Conservation (phyloP, 2,113 vertebrate species). For the Xyrauchen texanus region DNA sequence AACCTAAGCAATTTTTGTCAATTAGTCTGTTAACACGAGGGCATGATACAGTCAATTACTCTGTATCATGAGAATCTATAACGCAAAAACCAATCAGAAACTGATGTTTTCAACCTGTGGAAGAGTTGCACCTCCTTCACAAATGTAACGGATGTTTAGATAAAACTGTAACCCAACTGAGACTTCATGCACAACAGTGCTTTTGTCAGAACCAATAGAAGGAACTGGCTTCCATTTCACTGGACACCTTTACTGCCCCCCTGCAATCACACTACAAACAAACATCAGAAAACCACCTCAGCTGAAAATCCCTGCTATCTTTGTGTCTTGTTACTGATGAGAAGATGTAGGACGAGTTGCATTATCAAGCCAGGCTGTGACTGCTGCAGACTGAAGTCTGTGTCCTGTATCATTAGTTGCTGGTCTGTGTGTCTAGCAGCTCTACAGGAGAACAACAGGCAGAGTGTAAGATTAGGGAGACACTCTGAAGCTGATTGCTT, state of each 20-base stretch:
- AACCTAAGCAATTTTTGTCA: no score
- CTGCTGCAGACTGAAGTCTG: conserved; percentile 67
- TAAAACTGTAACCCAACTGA: neutral
- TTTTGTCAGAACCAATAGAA: conserved; percentile 23
- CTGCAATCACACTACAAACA: conserved; percentile 17
- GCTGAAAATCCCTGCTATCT: conserved; percentile 62
- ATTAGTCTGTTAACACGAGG: no score
- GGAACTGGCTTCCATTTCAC: conserved; percentile 39
- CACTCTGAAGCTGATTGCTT: conserved; percentile 73
- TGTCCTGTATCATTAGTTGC: conserved; percentile 77
- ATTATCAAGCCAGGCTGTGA: conserved; percentile 48
- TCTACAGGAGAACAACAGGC: conserved; percentile 68
- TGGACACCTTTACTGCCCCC: conserved; percentile 25
- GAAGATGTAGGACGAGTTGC: conserved; percentile 62
- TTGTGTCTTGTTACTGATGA: conserved; percentile 69
- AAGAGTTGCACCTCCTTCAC: neutral
- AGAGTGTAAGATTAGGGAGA: conserved; percentile 67
- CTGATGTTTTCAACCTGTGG: neutral
- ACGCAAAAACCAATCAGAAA: neutral
- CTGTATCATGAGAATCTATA: neutral
- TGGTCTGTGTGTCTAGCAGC: conserved; percentile 69
- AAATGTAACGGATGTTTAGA: conserved; percentile 9
- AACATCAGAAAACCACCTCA: conserved; percentile 54
- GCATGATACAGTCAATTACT: no score
- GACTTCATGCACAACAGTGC: conserved; percentile 10